A percentile compares a stretch with the other conserved stretches of the same genome.
These are phyloP conservation scores for Xenops minutus DNA, from an alignment of 2,797 vertebrate species.

Conservation along the genomic window DNA sequence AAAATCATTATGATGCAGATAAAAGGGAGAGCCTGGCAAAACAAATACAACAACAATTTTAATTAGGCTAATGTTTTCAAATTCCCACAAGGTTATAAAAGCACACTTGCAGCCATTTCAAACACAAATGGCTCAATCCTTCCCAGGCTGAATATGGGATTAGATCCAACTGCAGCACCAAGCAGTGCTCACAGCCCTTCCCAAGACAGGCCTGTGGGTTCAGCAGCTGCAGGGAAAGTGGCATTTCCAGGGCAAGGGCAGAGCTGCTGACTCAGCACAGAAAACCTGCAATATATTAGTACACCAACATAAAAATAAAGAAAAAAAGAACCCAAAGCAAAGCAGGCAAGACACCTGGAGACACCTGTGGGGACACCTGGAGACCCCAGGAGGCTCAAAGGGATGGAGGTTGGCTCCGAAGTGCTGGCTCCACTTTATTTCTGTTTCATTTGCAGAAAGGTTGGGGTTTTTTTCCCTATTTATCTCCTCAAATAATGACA, in stretches of 20 bases:
- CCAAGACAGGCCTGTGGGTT: accelerated
- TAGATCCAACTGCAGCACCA: not conserved
- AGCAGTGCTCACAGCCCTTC: not conserved
- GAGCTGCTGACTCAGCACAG: not conserved
- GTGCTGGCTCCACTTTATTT: not conserved
- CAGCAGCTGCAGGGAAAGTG: not conserved
- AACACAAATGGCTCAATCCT: not conserved
- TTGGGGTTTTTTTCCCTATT: not conserved
- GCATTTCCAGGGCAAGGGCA: not conserved
- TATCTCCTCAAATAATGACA: not conserved
- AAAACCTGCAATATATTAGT: not conserved
- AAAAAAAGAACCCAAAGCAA: not conserved
- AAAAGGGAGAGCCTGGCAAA: constrained; percentile 44
- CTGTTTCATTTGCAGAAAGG: not conserved
- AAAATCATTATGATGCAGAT: constrained; percentile 35
- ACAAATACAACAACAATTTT: constrained; percentile 43
- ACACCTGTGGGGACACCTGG: not conserved
- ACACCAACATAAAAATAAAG: not conserved
- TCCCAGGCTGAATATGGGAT: not conserved
- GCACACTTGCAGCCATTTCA: not conserved
- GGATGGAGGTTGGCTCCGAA: not conserved
- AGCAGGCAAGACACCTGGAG: not conserved
- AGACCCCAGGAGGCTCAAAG: accelerated
- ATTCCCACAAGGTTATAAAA: not conserved
- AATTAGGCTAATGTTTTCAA: constrained; percentile 22